Evolutionary conservation across 2,888 invertebrate species (phyloP).

Genomic region (Scelioninae gen. 2): DNA sequence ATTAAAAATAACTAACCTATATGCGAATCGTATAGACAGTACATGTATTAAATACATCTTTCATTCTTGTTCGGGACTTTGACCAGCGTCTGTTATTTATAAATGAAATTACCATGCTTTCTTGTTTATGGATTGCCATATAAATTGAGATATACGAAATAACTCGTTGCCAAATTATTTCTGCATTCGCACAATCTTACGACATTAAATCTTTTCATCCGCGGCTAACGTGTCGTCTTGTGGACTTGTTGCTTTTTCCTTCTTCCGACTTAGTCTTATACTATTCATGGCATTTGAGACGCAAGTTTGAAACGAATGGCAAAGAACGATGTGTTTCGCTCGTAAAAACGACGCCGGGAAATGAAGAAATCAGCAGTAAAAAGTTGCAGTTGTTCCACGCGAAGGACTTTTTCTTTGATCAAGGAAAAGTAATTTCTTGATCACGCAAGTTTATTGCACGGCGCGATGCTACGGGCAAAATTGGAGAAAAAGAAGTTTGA

Average conservation of each 20-base stretch:
- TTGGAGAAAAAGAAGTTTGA: slow-evolving; percentile 27
- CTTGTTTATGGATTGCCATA: too few relatives aligned
- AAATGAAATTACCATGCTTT: too few relatives aligned
- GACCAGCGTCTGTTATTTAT: too few relatives aligned
- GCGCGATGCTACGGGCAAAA: slow-evolving; percentile 37
- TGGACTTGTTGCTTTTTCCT: slow-evolving; percentile 59
- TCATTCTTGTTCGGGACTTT: too few relatives aligned
- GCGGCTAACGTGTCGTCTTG: slow-evolving; percentile 54
- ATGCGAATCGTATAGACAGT: too few relatives aligned
- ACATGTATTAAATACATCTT: too few relatives aligned
- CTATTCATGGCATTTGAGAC: slow-evolving; percentile 42
- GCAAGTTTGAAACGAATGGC: slow-evolving; percentile 51
- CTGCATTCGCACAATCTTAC: slow-evolving; percentile 41
- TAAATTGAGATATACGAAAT: too few relatives aligned
- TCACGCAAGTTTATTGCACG: slow-evolving; percentile 44
- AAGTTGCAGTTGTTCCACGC: slow-evolving; percentile 42
- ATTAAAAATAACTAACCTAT: too few relatives aligned
- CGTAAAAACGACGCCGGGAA: slow-evolving; percentile 44
- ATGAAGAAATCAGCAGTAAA: slow-evolving; percentile 55
- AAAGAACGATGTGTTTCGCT: slow-evolving; percentile 49
- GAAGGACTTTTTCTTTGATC: slow-evolving; percentile 53
- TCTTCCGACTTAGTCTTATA: slow-evolving; percentile 43
- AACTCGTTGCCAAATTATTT: too few relatives aligned
- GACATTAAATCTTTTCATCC: slow-evolving; percentile 56
- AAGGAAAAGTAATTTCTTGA: slow-evolving; percentile 41